These are phyloP conservation scores for Rotaria magnacalcarata DNA, from an alignment of 2,888 invertebrate species.

Conservation along the genomic window DNA sequence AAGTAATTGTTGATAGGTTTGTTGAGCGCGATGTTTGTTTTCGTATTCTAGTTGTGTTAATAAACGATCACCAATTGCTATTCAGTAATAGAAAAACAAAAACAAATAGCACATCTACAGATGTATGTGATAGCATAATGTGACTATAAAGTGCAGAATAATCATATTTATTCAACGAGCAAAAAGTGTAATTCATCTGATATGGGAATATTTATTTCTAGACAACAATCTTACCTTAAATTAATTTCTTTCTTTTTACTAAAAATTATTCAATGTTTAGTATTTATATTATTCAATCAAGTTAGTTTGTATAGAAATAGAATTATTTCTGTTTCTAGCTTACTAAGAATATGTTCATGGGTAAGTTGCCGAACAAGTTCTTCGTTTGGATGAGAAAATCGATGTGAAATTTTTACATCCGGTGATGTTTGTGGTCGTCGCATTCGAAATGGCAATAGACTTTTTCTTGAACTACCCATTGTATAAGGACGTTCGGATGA, in stretches of 20 bases:
- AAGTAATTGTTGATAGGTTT: slow-evolving; percentile 9
- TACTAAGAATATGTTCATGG: slow-evolving; percentile 45
- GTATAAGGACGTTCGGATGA: neutral
- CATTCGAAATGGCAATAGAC: neutral
- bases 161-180: too few relatives aligned
- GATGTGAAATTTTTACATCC: neutral
- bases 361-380: slow-evolving; percentile 26
- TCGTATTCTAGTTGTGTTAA: neutral
- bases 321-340: neutral
- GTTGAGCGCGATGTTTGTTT: neutral
- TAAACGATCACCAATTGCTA: neutral
- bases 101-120: too few relatives aligned
- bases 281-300: neutral
- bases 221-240: neutral
- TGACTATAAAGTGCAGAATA: neutral
- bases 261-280: neutral
- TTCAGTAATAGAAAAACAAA: neutral
- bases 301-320: neutral
- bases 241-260: neutral
- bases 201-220: neutral
- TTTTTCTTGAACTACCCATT: too few relatives aligned
- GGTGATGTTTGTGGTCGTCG: neutral
- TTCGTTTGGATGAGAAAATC: slow-evolving; percentile 2
- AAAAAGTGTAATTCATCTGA: too few relatives aligned
- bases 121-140: neutral